These are phyloP conservation scores for Malacoraja senta DNA, from an alignment of 2,797 vertebrate genomes.

Conservation along the genomic window DNA sequence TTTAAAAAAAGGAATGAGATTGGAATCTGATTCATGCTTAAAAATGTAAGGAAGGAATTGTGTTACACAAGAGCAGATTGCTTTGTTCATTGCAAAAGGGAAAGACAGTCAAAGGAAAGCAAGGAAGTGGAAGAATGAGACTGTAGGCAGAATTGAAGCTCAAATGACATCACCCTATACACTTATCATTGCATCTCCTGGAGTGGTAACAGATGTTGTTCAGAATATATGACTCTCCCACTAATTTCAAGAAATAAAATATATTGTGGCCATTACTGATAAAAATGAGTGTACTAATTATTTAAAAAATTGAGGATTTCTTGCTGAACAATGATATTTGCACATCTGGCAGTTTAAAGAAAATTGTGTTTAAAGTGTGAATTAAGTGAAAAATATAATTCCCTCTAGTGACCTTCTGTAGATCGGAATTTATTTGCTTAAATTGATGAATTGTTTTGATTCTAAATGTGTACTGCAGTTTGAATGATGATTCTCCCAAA, in stretches of 20 bases:
- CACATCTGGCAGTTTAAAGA: not conserved
- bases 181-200: not conserved
- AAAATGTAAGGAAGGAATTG: not conserved
- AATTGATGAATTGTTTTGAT: not conserved
- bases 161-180: not conserved
- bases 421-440: not conserved
- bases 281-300: not conserved
- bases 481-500: not conserved
- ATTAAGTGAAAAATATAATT: not conserved
- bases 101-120: not conserved
- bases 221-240: not conserved
- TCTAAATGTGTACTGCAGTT: not conserved
- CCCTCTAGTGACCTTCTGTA: not conserved
- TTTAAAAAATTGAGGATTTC: not conserved
- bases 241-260: not conserved
- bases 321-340: not conserved
- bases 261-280: not conserved
- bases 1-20: not conserved
- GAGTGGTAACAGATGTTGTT: not conserved
- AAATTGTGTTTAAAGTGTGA: not conserved
- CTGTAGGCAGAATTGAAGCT: not conserved
- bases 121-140: not conserved
- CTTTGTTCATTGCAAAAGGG: not conserved
- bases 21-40: not conserved
- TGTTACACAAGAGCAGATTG: not conserved